These are phyloP conservation scores for Athalia cordata DNA, from an alignment of 2,888 invertebrate genomes.

Conservation along the genomic window DNA sequence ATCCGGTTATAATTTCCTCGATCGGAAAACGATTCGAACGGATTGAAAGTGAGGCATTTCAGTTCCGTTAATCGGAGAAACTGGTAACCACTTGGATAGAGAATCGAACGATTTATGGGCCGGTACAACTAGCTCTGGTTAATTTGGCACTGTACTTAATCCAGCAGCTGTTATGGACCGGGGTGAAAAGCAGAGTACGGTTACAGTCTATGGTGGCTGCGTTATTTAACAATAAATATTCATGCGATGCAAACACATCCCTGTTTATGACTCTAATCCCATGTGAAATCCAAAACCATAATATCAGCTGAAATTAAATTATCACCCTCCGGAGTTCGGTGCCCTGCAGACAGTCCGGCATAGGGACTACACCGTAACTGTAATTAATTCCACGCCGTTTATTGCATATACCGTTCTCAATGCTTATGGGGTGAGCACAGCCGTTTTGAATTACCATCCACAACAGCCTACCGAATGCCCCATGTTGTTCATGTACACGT, in stretches of 20 bases:
- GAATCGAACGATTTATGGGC: slow-evolving; percentile 29
- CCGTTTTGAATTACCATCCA: slow-evolving; percentile 35
- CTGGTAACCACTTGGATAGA: slow-evolving; percentile 1
- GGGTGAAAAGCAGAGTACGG: not conserved
- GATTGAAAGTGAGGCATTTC: slow-evolving; percentile 28
- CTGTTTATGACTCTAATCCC: slow-evolving; percentile 44
- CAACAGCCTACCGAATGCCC: slow-evolving; percentile 10
- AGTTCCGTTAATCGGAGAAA: not conserved
- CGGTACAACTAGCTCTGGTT: not conserved
- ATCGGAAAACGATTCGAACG: not conserved
- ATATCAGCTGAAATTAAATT: slow-evolving; percentile 38
- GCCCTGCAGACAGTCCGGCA: slow-evolving; percentile 6
- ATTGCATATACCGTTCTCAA: slow-evolving; percentile 26
- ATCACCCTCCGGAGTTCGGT: slow-evolving; percentile 16
- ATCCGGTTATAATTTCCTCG: not conserved
- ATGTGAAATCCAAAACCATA: slow-evolving; percentile 42
- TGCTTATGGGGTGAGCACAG: slow-evolving; percentile 18
- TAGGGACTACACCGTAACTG: slow-evolving; percentile 11
- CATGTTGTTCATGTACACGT: slow-evolving; percentile 1
- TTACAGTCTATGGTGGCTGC: not conserved
- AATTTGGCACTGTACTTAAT: slow-evolving; percentile 29
- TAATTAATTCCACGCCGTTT: slow-evolving; percentile 39
- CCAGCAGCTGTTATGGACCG: not conserved
- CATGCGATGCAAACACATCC: slow-evolving; percentile 38
- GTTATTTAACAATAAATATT: slow-evolving; percentile 41